A percentile compares a stretch with the other conserved stretches of the same genome.
phyloP scores from a whole-genome alignment of 2,797 vertebrate species.

The Sphenodon punctatus region DNA sequence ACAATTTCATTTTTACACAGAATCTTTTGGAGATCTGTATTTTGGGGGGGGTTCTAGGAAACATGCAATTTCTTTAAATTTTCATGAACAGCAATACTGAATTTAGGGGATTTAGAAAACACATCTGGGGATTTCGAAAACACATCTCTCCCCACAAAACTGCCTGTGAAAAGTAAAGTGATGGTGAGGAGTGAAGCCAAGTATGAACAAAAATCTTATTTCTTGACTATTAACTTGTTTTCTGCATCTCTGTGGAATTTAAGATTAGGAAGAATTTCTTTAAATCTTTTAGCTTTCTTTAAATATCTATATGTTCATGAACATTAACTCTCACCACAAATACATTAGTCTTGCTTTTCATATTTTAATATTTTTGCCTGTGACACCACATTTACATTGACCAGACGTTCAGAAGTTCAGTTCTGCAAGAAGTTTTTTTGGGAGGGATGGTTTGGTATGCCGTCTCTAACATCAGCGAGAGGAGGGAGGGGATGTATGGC shows the following conservation, averaged over 20 bases:
- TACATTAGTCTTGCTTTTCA: neutral
- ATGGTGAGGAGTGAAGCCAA: neutral
- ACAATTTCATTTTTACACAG: neutral
- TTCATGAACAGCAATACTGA: neutral
- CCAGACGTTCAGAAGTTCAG: conserved; percentile 15
- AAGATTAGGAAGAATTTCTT: no score
- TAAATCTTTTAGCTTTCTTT: neutral
- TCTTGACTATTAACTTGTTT: conserved; percentile 20
- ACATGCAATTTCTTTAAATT: rapidly evolving
- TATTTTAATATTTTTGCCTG: neutral
- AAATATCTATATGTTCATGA: neutral
- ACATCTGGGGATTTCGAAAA: neutral
- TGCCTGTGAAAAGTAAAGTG: conserved; percentile 1
- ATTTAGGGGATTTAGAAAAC: no score
- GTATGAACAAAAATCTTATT: neutral
- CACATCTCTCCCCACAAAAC: neutral
- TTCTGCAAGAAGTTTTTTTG: conserved; percentile 3
- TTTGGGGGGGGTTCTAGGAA: neutral
- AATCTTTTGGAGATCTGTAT: neutral
- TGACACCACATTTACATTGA: neutral
- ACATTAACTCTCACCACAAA: neutral
- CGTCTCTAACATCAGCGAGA: neutral
- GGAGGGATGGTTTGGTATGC: neutral
- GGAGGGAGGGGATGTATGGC: neutral
- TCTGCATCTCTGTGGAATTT: neutral